Conservation (phyloP, 2,888 invertebrate species). For the Tortrix viridana region DNA sequence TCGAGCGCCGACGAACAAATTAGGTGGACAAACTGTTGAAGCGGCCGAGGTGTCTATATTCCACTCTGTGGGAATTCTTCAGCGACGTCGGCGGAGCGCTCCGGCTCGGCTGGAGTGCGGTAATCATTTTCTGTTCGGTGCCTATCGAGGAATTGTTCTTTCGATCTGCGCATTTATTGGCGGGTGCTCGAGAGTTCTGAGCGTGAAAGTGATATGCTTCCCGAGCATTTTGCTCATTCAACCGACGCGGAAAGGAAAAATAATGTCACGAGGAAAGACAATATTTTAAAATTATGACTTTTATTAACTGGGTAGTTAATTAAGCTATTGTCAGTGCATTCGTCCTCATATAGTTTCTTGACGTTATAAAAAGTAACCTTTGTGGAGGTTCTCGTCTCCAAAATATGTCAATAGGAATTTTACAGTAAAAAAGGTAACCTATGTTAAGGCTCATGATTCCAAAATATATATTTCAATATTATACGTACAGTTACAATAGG, state of each 20-base stretch:
- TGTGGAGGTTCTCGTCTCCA: no score
- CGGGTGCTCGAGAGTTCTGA: conserved; percentile 62
- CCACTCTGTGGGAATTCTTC: conserved; percentile 74
- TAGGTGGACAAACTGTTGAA: conserved; percentile 84
- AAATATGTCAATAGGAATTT: no score
- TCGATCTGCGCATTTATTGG: conserved; percentile 69
- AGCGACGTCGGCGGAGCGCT: conserved; percentile 70
- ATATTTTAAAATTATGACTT: conserved; percentile 1
- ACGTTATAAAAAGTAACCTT: no score
- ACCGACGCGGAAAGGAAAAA: conserved; percentile 7
- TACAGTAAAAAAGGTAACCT: no score
- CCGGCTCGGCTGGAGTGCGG: conserved; percentile 65
- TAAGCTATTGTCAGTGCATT: no score
- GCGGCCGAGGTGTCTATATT: conserved; percentile 81
- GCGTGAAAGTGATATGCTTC: conserved; percentile 52
- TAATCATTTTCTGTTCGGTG: conserved; percentile 74
- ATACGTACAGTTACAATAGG: no score
- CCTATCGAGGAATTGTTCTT: conserved; percentile 60
- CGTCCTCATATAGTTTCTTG: no score
- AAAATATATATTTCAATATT: no score
- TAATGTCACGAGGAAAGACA: no score
- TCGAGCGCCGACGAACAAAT: conserved; percentile 81
- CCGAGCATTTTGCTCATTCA: conserved; percentile 41
- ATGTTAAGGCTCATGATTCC: no score
- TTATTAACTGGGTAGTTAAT: no score